Evolutionary conservation across 2,113 vertebrate species (phyloP).

Genomic region (Tauraco erythrolophus): DNA sequence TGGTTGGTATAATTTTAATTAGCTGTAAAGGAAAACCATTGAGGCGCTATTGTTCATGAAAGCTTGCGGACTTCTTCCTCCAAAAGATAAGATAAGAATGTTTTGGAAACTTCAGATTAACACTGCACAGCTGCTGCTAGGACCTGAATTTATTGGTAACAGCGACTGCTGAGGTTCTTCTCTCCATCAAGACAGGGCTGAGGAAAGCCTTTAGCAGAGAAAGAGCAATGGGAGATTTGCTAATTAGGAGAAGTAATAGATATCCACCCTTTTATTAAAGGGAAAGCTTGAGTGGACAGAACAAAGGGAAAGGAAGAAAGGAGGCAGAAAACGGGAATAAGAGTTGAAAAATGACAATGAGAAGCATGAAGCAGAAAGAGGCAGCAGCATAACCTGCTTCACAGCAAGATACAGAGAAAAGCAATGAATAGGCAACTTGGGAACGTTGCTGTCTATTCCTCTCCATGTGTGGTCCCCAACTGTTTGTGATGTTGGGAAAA

Average conservation of each 20-base stretch:
- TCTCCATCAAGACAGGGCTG: background rate
- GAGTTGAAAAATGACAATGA: background rate
- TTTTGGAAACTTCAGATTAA: background rate
- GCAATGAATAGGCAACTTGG: background rate
- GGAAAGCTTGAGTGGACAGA: background rate
- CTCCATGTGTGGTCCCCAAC: background rate
- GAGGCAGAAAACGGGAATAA: background rate
- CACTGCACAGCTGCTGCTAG: background rate
- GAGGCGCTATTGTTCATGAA: background rate
- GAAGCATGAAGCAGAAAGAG: background rate
- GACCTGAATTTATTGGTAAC: background rate
- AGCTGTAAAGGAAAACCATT: background rate
- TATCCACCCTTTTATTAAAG: background rate
- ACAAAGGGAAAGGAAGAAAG: background rate
- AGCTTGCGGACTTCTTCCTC: background rate
- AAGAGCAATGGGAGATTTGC: background rate
- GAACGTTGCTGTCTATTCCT: background rate
- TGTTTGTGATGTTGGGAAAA: background rate
- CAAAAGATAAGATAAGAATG: background rate
- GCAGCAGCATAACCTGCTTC: background rate
- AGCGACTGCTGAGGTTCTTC: background rate
- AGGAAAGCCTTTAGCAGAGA: background rate
- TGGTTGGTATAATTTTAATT: background rate
- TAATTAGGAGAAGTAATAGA: background rate
- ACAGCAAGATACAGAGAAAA: background rate